Evolutionary conservation across 2,888 invertebrate genomes (phyloP), one percentile per base, ranked within the genome.

Genomic region (Gastracanthus pulcherrimus): DNA sequence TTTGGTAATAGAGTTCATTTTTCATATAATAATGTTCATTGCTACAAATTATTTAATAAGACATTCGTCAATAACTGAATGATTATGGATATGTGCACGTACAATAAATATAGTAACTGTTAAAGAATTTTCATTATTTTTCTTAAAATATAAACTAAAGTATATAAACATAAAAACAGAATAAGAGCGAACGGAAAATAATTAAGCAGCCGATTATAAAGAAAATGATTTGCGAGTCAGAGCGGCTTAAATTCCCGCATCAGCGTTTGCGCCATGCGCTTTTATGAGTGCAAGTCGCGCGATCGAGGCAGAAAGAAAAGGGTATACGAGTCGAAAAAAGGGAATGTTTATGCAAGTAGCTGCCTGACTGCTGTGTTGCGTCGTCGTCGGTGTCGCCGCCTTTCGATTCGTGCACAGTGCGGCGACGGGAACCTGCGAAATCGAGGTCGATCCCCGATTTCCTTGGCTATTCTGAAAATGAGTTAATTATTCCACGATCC

Each of bases 401-500:
- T 29, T 58, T 60, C 74, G 45, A 29, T 5, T 71, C 55, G 48
- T 38, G 29, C 74, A n/a, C 45, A 45, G 13, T n/a, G 45, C 45
- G 3, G 45, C 16, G 29, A 34, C 55, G 60, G 45, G 60, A 64
- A 75, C 48, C 60, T n/a, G 62, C 34, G 58, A 45, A 55, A 72
- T 72, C 66, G 66, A 72, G 79, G 72, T 79, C 79, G 79, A 66
- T 67, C 19, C 41, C 67, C 69, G 76, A 69, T 76, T 76, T 69
- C 34, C 76, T 69, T 36, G 23, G 41, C 7, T 45, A 5, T 23
- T 51, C 67, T 31, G 36, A 45, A 78, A 79, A 79, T 60, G 72
- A 72, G 72, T 67, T 79, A 72, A 79, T 74, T 79, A 79, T 79
- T 79, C 79, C 74, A 79, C 79, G 74, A 79, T 45, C 13, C 51